Base-by-base conservation (phyloP, 1,140 invertebrate species). In the Orussus abietinus region DNA sequence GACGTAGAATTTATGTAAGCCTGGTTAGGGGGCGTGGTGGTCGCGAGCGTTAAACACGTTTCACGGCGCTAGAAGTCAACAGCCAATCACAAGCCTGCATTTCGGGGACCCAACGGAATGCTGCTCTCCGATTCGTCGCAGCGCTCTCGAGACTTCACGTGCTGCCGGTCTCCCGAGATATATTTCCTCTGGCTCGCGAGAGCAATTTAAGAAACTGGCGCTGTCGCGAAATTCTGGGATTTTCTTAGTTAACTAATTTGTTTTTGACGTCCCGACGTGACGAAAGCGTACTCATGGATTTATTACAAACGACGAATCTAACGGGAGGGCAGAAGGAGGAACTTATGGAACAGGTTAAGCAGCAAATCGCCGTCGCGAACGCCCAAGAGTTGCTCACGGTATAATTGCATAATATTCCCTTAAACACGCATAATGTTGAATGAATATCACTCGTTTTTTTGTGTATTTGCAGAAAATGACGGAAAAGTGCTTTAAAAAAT, bases 401-500 rank as follows among this genome's bases (percentile, higher is more conserved):
- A 77, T 72, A 61, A 62, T 58, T 61, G 40, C 49, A 56, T 41
- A 48, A 38, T 45, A 28, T 43, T 29, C 28, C n/a, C 12, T 13
- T 19, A 12, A 7, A 15, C 30, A 11, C 1, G 7, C 14, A 20
- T 29, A 21, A 52, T 42, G 15, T 18, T 59, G 47, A 59, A 49
- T 49, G 32, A 53, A 57, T 42, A 38, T 38, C 25, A 40, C 14
- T 34, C 6, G 30, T 41, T 40, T 51, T 33, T 35, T 32, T 36
- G 11, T 57, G 41, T 70, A 53, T 61, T 80, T 84, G 35, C 69
- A 92, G 78, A 96, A 96, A 86, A 94, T 97, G 80, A 91, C 92
- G 22, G 90, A 96, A 64, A 97, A 97, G 75, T 98, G 95, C 75
- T 97, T 96, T 62, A 90, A 89, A 66, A 96, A 96, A 64, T 97